Evolutionary conservation across 1,140 invertebrate species (phyloP), one percentile per base, ranked within the genome.

Genomic region (Cryptotermes secundus): DNA sequence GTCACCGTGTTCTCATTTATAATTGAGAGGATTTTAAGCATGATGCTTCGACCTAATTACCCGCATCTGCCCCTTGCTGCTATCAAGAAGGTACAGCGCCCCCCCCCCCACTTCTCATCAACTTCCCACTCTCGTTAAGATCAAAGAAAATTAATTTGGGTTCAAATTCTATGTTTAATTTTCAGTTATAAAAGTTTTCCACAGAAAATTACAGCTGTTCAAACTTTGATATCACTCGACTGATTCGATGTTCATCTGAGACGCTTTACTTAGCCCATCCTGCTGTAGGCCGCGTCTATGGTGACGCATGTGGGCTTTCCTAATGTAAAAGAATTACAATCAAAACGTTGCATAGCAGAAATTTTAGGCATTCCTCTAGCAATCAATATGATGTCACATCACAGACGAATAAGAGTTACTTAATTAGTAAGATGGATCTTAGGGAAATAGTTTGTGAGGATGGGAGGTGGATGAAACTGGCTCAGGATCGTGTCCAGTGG

Each of bases 101-200:
- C 22, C 45, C 45, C 45, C 16, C 45, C 16, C 45, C 3, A 19
- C 16, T 42, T 14, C 38, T 42, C 45, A 49, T 49, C 26, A 72
- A 72, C n/a, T 72, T 72, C 59, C 59, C 59, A 72, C 59, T 72
- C 59, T 72, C 59, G 26, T 72, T 72, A 72, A 31, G 59, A 31
- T 72, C 59, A 72, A 72, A 72, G 59, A 31, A 72, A 72, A 72
- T 72, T 72, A 72, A 72, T 72, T 72, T 7, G 59, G 59, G 59
- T 72, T 31, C n/a, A n/a, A 72, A n/a, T 72, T 72, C 31, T 72
- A 9, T 72, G 6, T 72, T n/a, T 72, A n/a, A 31, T n/a, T 72
- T 72, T n/a, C 59, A 72, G 26, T 72, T 72, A 72, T 7, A 72
- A 31, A 72, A 72, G n/a, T 72, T n/a, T 72, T 72, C 26, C 31